These are phyloP conservation scores for Noctua fimbriata DNA, from an alignment of 2,888 invertebrate species.

Conservation along the genomic window DNA sequence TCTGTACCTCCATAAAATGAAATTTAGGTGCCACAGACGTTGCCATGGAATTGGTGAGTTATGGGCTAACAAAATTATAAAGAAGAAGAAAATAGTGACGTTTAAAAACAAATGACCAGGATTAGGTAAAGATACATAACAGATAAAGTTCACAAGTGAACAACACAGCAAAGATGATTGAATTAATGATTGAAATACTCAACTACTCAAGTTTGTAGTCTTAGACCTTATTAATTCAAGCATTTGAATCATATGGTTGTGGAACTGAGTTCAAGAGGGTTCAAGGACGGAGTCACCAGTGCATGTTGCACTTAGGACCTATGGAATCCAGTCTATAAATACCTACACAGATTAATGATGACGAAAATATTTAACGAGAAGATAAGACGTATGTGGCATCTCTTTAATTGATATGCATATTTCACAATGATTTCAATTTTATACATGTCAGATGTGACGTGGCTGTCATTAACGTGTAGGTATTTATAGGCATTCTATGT, in stretches of 20 bases:
- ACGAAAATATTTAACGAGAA: slow-evolving; percentile 44
- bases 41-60: not conserved
- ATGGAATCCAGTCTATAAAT: slow-evolving; percentile 22
- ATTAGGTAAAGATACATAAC: not conserved
- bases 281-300: slow-evolving; percentile 42
- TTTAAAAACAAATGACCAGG: not conserved
- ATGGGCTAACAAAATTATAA: not conserved
- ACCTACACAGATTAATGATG: slow-evolving; percentile 35
- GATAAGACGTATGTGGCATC: slow-evolving; percentile 20
- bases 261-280: slow-evolving; percentile 46
- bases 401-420: slow-evolving; percentile 41
- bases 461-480: slow-evolving; percentile 26
- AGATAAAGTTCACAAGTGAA: no score
- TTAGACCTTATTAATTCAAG: slow-evolving; percentile 35
- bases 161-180: not conserved
- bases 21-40: not conserved
- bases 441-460: slow-evolving; percentile 2
- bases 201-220: not conserved
- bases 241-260: slow-evolving; percentile 48
- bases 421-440: slow-evolving; percentile 54
- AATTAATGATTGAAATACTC: slow-evolving; percentile 11
- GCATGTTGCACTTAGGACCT: slow-evolving; percentile 31
- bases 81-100: not conserved
- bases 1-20: not conserved
- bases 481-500: slow-evolving; percentile 26